Conservation (phyloP, 2,888 invertebrate genomes). For the Atherix ibis region DNA sequence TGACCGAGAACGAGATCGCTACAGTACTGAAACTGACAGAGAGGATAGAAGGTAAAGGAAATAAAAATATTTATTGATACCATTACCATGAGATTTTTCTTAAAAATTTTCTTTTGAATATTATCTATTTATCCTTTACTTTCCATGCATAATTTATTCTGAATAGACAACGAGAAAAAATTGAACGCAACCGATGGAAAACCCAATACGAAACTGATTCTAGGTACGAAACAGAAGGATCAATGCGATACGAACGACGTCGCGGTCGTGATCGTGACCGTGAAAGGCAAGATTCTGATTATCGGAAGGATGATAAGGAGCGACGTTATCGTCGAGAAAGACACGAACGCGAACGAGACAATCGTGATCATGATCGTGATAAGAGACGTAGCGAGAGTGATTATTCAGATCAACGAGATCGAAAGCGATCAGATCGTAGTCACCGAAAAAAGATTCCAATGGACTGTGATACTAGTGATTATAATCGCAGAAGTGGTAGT, state of each 20-base stretch:
- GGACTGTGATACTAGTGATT: constrained; percentile 12
- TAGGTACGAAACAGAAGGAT: constrained; percentile 50
- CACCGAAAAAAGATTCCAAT: constrained; percentile 9
- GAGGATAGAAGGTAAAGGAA: too few relatives aligned
- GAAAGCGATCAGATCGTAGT: constrained; percentile 12
- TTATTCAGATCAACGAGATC: constrained; percentile 9
- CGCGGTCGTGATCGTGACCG: constrained; percentile 17
- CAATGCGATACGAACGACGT: constrained; percentile 19
- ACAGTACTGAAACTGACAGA: too few relatives aligned
- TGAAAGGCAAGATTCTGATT: constrained; percentile 14
- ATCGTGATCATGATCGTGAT: constrained; percentile 17
- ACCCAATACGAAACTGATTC: constrained; percentile 43
- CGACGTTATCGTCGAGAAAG: constrained; percentile 8
- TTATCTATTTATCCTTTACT: too few relatives aligned
- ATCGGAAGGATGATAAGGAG: constrained; percentile 11
- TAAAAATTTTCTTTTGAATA: too few relatives aligned
- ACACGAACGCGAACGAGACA: constrained; percentile 13
- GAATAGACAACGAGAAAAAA: constrained; percentile 25
- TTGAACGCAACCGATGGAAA: constrained; percentile 17
- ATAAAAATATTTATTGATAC: too few relatives aligned
- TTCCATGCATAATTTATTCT: too few relatives aligned
- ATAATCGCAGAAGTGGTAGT: constrained; percentile 20
- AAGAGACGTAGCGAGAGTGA: constrained; percentile 7
- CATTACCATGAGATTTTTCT: too few relatives aligned
- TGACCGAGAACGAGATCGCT: too few relatives aligned